Evolutionary conservation across 2,797 vertebrate genomes (phyloP), one percentile per base, ranked within the genome.

Genomic region (Loris lydekkerianus): DNA sequence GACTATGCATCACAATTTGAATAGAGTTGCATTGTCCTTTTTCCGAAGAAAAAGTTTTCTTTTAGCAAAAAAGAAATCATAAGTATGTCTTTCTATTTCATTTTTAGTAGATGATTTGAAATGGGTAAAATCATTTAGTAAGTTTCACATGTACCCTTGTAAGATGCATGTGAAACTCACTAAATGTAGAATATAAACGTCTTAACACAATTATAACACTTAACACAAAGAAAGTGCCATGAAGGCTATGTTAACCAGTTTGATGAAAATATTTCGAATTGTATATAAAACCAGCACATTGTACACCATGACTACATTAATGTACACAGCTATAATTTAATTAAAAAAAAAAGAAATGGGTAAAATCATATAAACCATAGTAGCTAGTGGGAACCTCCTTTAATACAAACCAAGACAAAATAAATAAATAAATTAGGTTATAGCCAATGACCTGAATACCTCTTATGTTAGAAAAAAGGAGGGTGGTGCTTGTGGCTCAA

Each of bases 391-490:
- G 87, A 96, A 72, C 2, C 20, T 77, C 21, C 93, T 29, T 84
- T 90, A 89, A 89, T 73, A 1, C 15, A 92, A 93, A 53, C 0
- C 13, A 78, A 70, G 21, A 56, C 7, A 14, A 88, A 60, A 72
- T 37, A 89, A 58, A 83, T 61, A n/a, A 67, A 67, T 67, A n/a
- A 69, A 76, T 2, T 23, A 72, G 37, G 3, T 1, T 18, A 70
- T 72, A 5, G 2, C 17, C 65, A 83, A 6, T 81, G 29, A 80
- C 58, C 60, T 37, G 21, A 81, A 86, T 89, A 76, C 2, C 4
- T 96, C 93, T 13, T 27, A 27, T 83, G 17, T 89, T 82, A 89
- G 53, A 60, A 94, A 78, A 94, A 96, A 37, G 3, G 1, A 34
- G 34, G 34, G 34, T 34, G 34, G 34, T 2, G 34, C 34, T 34